A percentile compares a stretch with the other conserved stretches of the same genome.
Evolutionary conservation across 1,140 invertebrate species (phyloP).

Genomic region (Belonocnema kinseyi): DNA sequence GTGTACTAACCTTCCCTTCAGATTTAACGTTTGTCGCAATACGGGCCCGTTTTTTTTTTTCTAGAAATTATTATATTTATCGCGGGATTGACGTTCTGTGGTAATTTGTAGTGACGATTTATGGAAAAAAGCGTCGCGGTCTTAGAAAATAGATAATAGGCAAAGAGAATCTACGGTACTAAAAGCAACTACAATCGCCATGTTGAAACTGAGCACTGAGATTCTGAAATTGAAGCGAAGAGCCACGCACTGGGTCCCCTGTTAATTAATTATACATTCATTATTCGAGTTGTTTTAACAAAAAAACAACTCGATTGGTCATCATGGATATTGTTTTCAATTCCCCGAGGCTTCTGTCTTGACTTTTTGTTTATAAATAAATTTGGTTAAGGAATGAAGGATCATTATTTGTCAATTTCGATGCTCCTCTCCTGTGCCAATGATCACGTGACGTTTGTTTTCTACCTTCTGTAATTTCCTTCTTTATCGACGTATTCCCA

Average conservation of each 20-base stretch:
- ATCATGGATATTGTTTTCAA: too few relatives aligned
- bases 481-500: too few relatives aligned
- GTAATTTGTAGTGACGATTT: background rate
- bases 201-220: slow-evolving; percentile 47
- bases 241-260: background rate
- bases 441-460: too few relatives aligned
- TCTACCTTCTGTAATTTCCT: too few relatives aligned
- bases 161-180: background rate
- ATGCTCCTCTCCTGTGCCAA: too few relatives aligned
- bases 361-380: too few relatives aligned
- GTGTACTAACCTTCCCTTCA: background rate
- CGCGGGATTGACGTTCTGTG: background rate
- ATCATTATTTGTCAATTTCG: too few relatives aligned
- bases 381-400: too few relatives aligned
- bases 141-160: slow-evolving; percentile 32
- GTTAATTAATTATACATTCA: too few relatives aligned
- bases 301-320: too few relatives aligned
- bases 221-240: background rate
- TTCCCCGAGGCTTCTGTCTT: too few relatives aligned
- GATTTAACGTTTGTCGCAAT: background rate
- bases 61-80: background rate
- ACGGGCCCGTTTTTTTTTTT: background rate
- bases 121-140: slow-evolving; percentile 13
- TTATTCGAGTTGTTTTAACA: too few relatives aligned
- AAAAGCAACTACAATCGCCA: slow-evolving; percentile 42